Base-by-base conservation (phyloP, 2,797 vertebrate species). In the Phalanger gymnotis region DNA sequence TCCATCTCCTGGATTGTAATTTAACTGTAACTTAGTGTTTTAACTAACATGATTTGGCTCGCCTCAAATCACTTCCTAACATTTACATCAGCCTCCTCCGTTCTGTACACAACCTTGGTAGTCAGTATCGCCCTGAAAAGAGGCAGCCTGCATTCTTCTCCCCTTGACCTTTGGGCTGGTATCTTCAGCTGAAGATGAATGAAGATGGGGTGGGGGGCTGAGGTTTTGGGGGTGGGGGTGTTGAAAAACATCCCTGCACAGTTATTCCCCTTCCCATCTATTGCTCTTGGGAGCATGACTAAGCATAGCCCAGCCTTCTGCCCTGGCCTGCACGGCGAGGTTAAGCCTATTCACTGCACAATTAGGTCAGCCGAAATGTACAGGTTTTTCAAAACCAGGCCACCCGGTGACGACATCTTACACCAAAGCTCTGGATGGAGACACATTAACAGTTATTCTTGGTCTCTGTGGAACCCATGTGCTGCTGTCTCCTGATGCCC, bases 1-100 rank as follows among this genome's bases (percentile, higher is more conserved):
- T 53, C 54, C 31, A 0, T 12, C 53, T 51, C 73, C n/a, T 3
- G 54, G 25, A 28, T 40, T 3, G 5, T 61, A 61, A 61, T 73
- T 9, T 5, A 52, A 0, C 0, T 1, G 5, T 0, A 19, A 13
- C 28, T 34, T 91, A 27, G 92, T 91, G 13, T 0, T 0, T 0
- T 57, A 4, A 0, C 58, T 93, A 13, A 16, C 58, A 47, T 6
- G 1, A 0, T 25, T n/a, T 0, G 47, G 34, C 34, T 87, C 47
- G 51, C n/a, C 3, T 81, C 0, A 22, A 13, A 47, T 53, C 25
- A 55, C 53, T 55, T 31, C 0, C 0, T 0, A 54, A 12, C 30
- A 56, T 52, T 34, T 31, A 4, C 57, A 47, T 47, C 58, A 53
- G 31, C 52, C 31, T 47, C 16, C 92, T 0, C 0, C 0, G 11